Evolutionary conservation across 2,888 invertebrate genomes (phyloP), one percentile per base, ranked within the genome.

Genomic region (Synergus gifuensis): DNA sequence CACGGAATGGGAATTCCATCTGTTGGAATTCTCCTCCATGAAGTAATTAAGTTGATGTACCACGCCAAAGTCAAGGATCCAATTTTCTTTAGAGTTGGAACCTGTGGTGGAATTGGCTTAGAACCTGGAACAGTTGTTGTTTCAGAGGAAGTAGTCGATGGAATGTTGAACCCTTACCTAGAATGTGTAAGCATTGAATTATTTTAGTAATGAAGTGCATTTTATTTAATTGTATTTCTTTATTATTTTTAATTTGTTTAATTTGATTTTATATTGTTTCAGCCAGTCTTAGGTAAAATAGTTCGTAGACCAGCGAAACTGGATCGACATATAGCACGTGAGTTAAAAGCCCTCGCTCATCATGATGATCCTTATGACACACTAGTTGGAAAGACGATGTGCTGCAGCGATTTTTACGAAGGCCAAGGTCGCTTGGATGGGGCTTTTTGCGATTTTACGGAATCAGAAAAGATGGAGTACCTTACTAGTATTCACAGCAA

Each of bases 1-100:
- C 99, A 99, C 91, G 99, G 99, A 80, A 99, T 99, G 97, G 99
- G 99, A 7, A 96, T 98, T 78, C 98, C 99, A 7, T 99, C 99
- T 0, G 95, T 99, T 78, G 97, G 98, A 77, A 98, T 99, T 86
- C 94, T 99, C 78, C 95, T 99, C 80, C 98, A 99, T 92, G 99
- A 99, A 93, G 94, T 98, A 83, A 98, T 99, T 90, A 99, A 99
- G 93, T 93, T 99, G 87, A 97, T 99, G 96, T 96, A 97, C 92
- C 97, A 98, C 92, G 98, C 99, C 62, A 96, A 95, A 90, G 96
- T 95, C 83, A 94, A 94, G 82, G 97, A 98, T 92, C 98, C 98
- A 0, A 94, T 98, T 79, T 98, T 99, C 94, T 96, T 99, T 93
- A 95, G 99, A 85, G 96, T 99, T 89, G 95, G 95, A 44, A 99